Percentiles rank a stretch among this genome's conserved stretches.
These are phyloP conservation scores for Saccostrea echinata DNA, from an alignment of 1,140 invertebrate genomes.

Conservation along the genomic window DNA sequence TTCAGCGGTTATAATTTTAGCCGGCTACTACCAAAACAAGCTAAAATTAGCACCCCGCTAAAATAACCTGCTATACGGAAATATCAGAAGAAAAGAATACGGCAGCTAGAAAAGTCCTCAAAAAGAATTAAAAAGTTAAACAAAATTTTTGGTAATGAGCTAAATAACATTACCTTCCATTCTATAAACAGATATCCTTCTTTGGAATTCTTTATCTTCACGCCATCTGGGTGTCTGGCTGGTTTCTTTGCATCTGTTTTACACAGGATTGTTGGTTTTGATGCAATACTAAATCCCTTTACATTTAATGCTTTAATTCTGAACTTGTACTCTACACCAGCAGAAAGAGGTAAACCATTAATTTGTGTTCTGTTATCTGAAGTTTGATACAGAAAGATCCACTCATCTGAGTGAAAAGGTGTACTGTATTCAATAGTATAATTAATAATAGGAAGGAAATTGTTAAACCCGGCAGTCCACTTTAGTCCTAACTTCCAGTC, in stretches of 20 bases:
- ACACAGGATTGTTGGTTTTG: constrained; percentile 83
- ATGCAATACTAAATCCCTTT: constrained; percentile 61
- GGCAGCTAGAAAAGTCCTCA: too few species aligned
- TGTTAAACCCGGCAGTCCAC: constrained; percentile 86
- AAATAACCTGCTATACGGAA: too few species aligned
- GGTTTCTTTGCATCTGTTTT: constrained; percentile 94
- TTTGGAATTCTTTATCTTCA: constrained; percentile 92
- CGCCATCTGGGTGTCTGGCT: constrained; percentile 96
- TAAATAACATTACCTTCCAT: constrained; percentile 88
- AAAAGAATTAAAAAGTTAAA: too few species aligned
- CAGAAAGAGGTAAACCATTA: constrained; percentile 41
- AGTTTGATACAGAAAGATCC: constrained; percentile 82
- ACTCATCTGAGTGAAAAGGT: constrained; percentile 93
- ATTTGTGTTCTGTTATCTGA: background rate
- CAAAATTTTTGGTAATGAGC: too few species aligned
- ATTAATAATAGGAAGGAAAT: constrained; percentile 93
- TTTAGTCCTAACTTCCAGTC: constrained; percentile 84
- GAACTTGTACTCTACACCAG: constrained; percentile 63
- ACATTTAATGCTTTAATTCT: constrained; percentile 67
- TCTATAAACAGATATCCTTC: constrained; percentile 95
- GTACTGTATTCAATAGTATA: constrained; percentile 97
- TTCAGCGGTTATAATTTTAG: too few species aligned
- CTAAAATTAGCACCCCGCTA: too few species aligned
- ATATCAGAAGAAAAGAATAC: too few species aligned
- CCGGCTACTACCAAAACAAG: too few species aligned